A percentile compares a stretch with the other conserved stretches of the same genome.
phyloP scores from a whole-genome alignment of 1,140 invertebrate genomes.

The Cydia strobilella region DNA sequence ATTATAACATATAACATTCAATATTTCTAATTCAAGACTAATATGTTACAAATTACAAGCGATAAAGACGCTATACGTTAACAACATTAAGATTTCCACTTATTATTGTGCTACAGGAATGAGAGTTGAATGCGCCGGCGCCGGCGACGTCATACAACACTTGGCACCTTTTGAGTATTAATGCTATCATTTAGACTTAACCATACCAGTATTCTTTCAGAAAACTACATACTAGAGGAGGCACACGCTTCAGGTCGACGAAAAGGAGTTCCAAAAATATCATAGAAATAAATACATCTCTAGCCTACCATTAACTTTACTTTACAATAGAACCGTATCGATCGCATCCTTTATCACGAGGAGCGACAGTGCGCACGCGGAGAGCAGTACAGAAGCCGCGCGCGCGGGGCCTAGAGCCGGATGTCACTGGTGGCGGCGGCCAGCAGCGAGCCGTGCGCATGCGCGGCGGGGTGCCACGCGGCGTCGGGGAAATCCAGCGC shows the following conservation, averaged over 20 bases:
- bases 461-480: conserved; percentile 41
- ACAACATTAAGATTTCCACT: conserved; percentile 49
- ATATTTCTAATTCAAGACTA: conserved; percentile 58
- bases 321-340: conserved; percentile 42
- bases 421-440: conserved; percentile 62
- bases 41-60: conserved; percentile 16
- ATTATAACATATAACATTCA: conserved; percentile 48
- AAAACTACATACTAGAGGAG: conserved; percentile 69
- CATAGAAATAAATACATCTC: conserved; percentile 69
- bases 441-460: conserved; percentile 44
- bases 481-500: conserved; percentile 22
- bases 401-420: conserved; percentile 50
- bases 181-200: conserved; percentile 56
- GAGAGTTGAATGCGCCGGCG: conserved; percentile 57
- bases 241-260: conserved; percentile 72
- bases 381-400: conserved; percentile 24
- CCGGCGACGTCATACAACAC: conserved; percentile 57
- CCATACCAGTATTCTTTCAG: conserved; percentile 60
- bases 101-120: conserved; percentile 71
- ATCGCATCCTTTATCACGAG: conserved; percentile 21
- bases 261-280: conserved; percentile 71
- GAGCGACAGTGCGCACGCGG: conserved; percentile 1
- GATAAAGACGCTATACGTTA: conserved; percentile 56
- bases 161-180: conserved; percentile 76
- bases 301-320: conserved; percentile 48